phyloP scores from a whole-genome alignment of 2,888 invertebrate species.

The Brachypterus glaber region DNA sequence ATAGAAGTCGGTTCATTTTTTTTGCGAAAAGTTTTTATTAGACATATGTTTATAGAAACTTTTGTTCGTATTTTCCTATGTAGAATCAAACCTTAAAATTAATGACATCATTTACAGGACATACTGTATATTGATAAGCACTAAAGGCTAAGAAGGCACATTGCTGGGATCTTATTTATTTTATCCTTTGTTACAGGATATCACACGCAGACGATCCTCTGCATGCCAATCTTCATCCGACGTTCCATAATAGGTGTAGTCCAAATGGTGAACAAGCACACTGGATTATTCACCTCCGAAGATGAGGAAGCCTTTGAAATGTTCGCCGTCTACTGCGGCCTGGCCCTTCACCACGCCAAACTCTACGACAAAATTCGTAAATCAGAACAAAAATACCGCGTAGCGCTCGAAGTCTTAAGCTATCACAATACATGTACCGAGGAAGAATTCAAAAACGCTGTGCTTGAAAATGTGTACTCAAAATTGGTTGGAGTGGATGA shows the following conservation, averaged over 20 bases:
- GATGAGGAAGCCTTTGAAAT: slow-evolving; percentile 77
- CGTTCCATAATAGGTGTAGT: slow-evolving; percentile 74
- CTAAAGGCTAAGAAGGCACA: no score
- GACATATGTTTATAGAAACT: no score
- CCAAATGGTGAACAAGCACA: slow-evolving; percentile 71
- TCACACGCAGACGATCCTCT: slow-evolving; percentile 65
- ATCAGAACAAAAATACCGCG: slow-evolving; percentile 73
- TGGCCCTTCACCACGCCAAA: slow-evolving; percentile 77
- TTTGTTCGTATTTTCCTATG: no score
- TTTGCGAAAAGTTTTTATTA: no score
- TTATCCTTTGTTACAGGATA: slow-evolving; percentile 41
- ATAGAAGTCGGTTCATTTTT: no score
- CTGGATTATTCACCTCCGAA: slow-evolving; percentile 48
- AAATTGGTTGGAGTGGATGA: slow-evolving; percentile 45
- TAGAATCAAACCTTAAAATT: no score
- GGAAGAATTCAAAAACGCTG: slow-evolving; percentile 46
- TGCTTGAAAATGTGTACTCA: no score
- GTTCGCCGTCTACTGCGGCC: slow-evolving; percentile 76
- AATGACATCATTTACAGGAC: no score
- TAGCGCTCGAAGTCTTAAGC: slow-evolving; percentile 73
- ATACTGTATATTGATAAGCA: no score
- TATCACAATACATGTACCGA: slow-evolving; percentile 75
- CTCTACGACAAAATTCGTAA: slow-evolving; percentile 72
- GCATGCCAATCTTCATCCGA: slow-evolving; percentile 79
- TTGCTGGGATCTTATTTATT: neutral